A percentile compares a stretch with the other conserved stretches of the same genome.
Evolutionary conservation across 2,113 vertebrate species (phyloP).

Genomic region (Tragelaphus scriptus): DNA sequence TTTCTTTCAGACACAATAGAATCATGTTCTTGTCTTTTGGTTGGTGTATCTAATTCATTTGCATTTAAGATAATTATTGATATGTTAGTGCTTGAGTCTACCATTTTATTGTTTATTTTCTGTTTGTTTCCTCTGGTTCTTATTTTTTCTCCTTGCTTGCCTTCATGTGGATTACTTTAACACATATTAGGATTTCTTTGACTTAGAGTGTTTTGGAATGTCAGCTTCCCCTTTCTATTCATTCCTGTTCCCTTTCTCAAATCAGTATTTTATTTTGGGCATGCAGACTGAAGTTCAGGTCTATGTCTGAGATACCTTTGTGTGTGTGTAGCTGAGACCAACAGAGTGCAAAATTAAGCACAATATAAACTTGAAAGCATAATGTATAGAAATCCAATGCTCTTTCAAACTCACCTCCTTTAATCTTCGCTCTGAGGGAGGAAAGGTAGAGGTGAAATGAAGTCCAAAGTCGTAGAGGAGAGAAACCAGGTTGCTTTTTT

Average conservation of each 20-base stretch:
- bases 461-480: not conserved
- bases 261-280: not conserved
- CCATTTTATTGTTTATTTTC: not conserved
- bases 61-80: not conserved
- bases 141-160: not conserved
- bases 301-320: not conserved
- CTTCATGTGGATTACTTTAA: not conserved
- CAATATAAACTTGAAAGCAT: not conserved
- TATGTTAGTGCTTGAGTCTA: not conserved
- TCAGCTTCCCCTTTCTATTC: not conserved
- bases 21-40: not conserved
- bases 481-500: not conserved
- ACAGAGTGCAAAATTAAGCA: not conserved
- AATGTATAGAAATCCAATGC: not conserved
- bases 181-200: not conserved
- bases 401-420: not conserved
- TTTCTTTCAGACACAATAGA: not conserved
- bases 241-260: not conserved
- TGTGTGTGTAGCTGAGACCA: not conserved
- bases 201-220: not conserved
- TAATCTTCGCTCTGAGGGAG: not conserved
- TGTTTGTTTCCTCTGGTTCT: not conserved
- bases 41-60: not conserved
- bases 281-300: not conserved
- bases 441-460: not conserved